phyloP scores from a whole-genome alignment of 2,113 vertebrate species.

The Podocnemis expansa region DNA sequence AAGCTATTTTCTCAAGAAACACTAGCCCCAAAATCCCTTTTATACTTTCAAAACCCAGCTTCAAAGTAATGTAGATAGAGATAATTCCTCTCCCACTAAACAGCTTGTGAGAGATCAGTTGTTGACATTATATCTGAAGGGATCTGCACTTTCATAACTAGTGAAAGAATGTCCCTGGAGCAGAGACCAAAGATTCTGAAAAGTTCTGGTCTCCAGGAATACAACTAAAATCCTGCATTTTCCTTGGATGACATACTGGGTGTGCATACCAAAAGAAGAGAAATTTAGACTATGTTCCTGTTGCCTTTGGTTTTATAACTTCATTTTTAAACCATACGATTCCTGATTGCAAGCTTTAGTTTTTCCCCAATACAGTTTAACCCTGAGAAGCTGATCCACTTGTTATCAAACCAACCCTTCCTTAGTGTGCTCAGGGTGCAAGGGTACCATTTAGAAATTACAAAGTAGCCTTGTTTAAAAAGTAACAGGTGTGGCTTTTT shows the following conservation, averaged over 20 bases:
- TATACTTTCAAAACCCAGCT: fast-evolving
- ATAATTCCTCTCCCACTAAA: background rate
- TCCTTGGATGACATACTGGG: background rate
- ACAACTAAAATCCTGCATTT: background rate
- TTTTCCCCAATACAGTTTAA: background rate
- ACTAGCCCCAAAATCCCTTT: background rate
- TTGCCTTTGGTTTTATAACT: background rate
- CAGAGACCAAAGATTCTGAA: fast-evolving
- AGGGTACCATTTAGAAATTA: background rate
- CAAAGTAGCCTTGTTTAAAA: background rate
- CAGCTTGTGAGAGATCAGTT: background rate
- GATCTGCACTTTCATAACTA: background rate
- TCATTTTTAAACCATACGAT: background rate
- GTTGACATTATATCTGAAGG: background rate
- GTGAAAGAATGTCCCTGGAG: background rate
- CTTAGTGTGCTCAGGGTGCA: background rate
- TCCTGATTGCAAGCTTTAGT: background rate
- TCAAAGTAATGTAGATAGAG: fast-evolving
- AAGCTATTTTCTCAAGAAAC: background rate
- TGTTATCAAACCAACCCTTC: background rate
- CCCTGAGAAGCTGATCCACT: background rate
- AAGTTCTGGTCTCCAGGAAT: background rate
- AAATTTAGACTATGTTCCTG: background rate
- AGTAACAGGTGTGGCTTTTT: background rate
- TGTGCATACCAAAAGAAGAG: background rate